Base-by-base conservation (phyloP, 2,888 invertebrate genomes). In the Sialis fuliginosa region DNA sequence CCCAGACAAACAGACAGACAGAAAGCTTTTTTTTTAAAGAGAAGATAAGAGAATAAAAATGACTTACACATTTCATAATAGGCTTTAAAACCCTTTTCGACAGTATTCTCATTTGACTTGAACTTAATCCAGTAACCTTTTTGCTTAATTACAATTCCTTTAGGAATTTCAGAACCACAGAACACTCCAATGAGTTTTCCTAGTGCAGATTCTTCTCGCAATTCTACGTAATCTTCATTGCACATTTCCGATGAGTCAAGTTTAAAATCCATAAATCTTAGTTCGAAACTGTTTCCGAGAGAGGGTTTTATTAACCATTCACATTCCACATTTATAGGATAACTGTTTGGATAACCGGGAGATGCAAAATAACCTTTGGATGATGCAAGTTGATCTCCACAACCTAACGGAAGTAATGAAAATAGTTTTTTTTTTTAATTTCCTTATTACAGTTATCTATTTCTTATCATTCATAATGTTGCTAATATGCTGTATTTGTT, bases 201-300 rank as follows among this genome's bases (percentile, higher is more conserved):
- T 5, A 65, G 62, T 0, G 71, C 69, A 54, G 71, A 62, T 1
- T 66, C 61, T 66, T 84, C 79, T 32, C 90, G 76, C 47, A 95
- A 70, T 70, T 92, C 92, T 33, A 95, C 63, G 61, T 84, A 93
- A 62, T 95, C 92, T 39, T 75, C 72, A 56, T 83, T 80, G 59
- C 95, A 96, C 88, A 90, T 9, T 5, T 79, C 78, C 4, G 81
- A 82, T 6, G 68, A 60, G 53, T 81, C 77, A 50, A 93, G 56
- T 49, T 81, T 74, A 55, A 95, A 77, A 6, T 67, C 63, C 53
- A 74, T 70, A 58, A 92, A 81, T 9, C 68, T 68, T 1, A 92
- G 56, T 33, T 68, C 68, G 7, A 85, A 66, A 52, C 66, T 69
- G 60, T 83, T 89, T 8, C 92, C 92, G 13, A 73, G 69, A 6